Conservation (phyloP, 2,888 invertebrate genomes). For the Ephialtes manifestator region DNA sequence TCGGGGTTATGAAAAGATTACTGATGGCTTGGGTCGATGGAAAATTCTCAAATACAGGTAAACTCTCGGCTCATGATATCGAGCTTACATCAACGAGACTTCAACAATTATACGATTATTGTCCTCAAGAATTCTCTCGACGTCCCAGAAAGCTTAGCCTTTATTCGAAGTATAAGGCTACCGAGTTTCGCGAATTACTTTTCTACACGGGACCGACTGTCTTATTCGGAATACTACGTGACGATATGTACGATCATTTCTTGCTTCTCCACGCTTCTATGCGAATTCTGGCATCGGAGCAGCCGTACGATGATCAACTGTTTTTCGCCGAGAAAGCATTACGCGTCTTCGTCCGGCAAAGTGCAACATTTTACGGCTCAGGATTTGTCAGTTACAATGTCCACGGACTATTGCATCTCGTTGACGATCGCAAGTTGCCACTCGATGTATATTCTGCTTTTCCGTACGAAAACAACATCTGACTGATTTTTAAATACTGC, state of each 20-base stretch:
- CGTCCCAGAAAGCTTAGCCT: slow-evolving; percentile 21
- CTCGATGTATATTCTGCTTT: slow-evolving; percentile 51
- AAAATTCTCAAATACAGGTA: slow-evolving; percentile 18
- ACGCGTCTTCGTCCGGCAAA: slow-evolving; percentile 22
- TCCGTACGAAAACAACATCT: slow-evolving; percentile 56
- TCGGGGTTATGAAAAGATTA: slow-evolving; percentile 50
- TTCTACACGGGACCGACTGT: slow-evolving; percentile 72
- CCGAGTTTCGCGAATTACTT: slow-evolving; percentile 72
- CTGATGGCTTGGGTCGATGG: slow-evolving; percentile 13
- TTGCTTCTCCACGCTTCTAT: slow-evolving; percentile 35
- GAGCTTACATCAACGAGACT: slow-evolving; percentile 28
- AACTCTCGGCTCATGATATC: slow-evolving; percentile 16
- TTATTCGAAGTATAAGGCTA: slow-evolving; percentile 68
- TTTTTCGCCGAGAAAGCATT: slow-evolving; percentile 29
- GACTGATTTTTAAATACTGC: slow-evolving; percentile 34
- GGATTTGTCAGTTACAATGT: slow-evolving; percentile 29
- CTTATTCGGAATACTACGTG: slow-evolving; percentile 51
- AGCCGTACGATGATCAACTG: slow-evolving; percentile 2
- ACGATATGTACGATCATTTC: slow-evolving; percentile 51
- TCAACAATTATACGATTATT: slow-evolving; percentile 7
- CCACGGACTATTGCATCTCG: slow-evolving; percentile 28
- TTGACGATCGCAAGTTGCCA: slow-evolving; percentile 26
- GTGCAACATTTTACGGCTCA: slow-evolving; percentile 39
- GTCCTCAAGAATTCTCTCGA: slow-evolving; percentile 44
- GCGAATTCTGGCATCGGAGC: slow-evolving; percentile 22